Base-by-base conservation (phyloP, 2,888 invertebrate species). In the Galerucella nymphaeae region DNA sequence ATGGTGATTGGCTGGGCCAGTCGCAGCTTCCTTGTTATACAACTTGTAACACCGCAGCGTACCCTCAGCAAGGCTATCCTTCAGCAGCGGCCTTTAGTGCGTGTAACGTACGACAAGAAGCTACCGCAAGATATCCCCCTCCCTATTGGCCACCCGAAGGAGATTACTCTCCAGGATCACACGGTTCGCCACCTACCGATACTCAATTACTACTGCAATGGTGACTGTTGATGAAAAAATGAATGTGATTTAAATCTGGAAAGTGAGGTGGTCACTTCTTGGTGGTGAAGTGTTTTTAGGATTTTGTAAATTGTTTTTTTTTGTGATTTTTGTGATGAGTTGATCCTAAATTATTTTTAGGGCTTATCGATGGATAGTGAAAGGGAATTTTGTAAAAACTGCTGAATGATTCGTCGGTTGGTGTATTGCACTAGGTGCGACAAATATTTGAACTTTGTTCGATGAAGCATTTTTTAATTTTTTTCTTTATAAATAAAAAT, bases 61-160 rank as follows among this genome's bases (percentile, higher is more conserved):
- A 77, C 20, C 65, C 75, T 11, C 77, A 77, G 20, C 77, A 76
- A 61, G 72, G 74, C 11, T 70, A 71, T 41, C 66, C 72, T 20
- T 61, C 71, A 14, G 45, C 88, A 69, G 88, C 89, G 10, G 88
- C 89, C 0, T 88, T 89, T 66, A 88, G 88, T n/a, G 84, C 90
- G 11, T 90, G 90, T 45, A 84, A 87, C 6, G 89, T 88, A 1
- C 82, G 90, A 8, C 88, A 89, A 16, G 88, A 88, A 85, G 87
- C 83, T 77, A 84, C 76, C 38, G 76, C 81, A 8, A 66, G 71
- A 30, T 74, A 74, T 48, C 74, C 72, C 10, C 55, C 61, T 10
- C 82, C 86, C 2, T 87, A 86, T 75, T 86, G 86, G 86, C 84
- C 85, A 9, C 84, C 86, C 70, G 86, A 86, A 70, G 83, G 84